Evolutionary conservation across 2,888 invertebrate species (phyloP).

Genomic region (Rhingia campestris): DNA sequence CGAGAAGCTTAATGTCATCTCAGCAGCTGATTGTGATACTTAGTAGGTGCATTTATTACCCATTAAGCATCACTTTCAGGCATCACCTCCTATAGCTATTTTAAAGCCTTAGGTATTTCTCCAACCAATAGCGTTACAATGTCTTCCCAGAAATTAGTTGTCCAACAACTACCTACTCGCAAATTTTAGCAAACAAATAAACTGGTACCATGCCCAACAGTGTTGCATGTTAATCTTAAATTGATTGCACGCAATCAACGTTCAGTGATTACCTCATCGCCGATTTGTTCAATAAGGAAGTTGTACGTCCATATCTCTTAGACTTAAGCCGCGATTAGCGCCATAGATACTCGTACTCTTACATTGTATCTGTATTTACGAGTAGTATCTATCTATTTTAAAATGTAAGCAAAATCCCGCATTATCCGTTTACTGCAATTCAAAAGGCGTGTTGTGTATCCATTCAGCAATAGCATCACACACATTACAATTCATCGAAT

Average conservation of each 20-base stretch:
- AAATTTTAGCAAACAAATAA: not conserved
- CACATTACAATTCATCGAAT: conserved; percentile 20
- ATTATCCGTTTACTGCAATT: conserved; percentile 16
- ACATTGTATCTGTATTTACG: conserved; percentile 21
- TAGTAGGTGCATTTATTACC: no score
- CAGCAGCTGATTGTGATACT: no score
- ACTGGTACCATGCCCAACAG: not conserved
- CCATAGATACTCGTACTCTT: not conserved
- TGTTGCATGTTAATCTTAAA: conserved; percentile 32
- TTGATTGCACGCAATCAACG: conserved; percentile 13
- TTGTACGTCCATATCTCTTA: not conserved
- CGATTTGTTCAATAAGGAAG: conserved; percentile 18
- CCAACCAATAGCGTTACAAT: no score
- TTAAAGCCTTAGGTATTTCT: no score
- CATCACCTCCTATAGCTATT: no score
- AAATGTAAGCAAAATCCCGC: conserved; percentile 26
- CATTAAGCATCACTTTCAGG: no score
- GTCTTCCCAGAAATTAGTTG: no score
- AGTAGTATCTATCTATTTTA: conserved; percentile 1
- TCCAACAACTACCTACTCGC: no score
- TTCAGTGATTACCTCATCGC: conserved; percentile 17
- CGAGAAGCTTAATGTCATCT: no score
- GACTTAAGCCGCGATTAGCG: conserved; percentile 31
- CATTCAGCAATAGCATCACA: not conserved
- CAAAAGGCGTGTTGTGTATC: not conserved